Conservation (phyloP, 2,113 vertebrate species). For the Poeciliopsis retropinna region DNA sequence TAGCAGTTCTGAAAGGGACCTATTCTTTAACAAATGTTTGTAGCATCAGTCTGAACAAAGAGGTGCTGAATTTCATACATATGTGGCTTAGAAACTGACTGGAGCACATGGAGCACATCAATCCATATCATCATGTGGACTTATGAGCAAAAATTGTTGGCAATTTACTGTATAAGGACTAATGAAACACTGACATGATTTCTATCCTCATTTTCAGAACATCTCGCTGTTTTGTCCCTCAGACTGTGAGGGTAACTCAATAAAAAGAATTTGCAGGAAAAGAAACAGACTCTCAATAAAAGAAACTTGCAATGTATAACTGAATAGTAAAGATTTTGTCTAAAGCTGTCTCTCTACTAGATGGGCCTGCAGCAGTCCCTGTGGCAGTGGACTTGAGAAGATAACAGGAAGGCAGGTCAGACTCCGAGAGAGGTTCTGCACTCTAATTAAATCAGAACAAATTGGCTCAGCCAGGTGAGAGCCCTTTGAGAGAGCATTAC, state of each 20-base stretch:
- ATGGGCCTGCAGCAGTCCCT: slow-evolving; percentile 30
- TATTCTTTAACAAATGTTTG: too few species aligned
- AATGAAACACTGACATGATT: not conserved
- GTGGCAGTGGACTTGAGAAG: slow-evolving; percentile 56
- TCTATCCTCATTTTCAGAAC: not conserved
- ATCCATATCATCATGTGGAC: not conserved
- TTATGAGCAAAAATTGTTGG: not conserved
- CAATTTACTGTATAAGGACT: not conserved
- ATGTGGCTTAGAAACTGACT: not conserved
- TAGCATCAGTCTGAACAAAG: too few species aligned
- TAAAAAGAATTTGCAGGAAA: too few species aligned
- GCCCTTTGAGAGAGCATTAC: slow-evolving; percentile 51
- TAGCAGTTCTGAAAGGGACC: not conserved
- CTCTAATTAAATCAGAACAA: slow-evolving; percentile 68
- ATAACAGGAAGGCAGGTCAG: slow-evolving; percentile 49
- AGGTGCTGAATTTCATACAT: not conserved
- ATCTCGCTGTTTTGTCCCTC: not conserved
- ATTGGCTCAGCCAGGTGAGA: slow-evolving; percentile 45
- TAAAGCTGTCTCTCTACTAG: not conserved
- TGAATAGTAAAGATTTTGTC: not conserved
- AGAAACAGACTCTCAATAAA: too few species aligned
- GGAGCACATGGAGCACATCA: not conserved
- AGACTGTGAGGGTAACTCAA: not conserved
- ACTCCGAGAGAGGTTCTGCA: slow-evolving; percentile 57
- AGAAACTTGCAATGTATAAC: not conserved